Conservation (phyloP, 2,797 vertebrate genomes). For the Esox lucius region DNA sequence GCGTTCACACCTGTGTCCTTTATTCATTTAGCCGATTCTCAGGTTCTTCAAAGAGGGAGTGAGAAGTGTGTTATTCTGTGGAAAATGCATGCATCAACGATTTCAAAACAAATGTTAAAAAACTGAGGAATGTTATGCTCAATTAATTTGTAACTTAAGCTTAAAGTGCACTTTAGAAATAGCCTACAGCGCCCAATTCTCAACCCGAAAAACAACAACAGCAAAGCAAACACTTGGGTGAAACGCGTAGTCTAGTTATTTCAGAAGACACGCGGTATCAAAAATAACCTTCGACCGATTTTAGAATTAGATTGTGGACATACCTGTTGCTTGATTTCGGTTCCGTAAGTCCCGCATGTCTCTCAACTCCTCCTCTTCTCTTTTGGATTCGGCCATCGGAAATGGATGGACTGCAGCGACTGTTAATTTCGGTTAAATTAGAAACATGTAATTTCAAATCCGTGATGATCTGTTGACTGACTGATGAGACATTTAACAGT, state of each 20-base stretch:
- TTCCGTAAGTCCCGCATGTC: slow-evolving; percentile 75
- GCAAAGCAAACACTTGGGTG: background rate
- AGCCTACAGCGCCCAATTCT: too few species aligned
- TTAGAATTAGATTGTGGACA: background rate
- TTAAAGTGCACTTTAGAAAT: too few species aligned
- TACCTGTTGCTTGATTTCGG: slow-evolving; percentile 76
- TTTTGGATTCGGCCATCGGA: slow-evolving; percentile 86
- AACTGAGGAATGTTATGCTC: too few species aligned
- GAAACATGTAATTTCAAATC: background rate
- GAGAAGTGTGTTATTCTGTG: too few species aligned
- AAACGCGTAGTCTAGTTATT: background rate
- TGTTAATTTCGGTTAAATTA: slow-evolving; percentile 16
- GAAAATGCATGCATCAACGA: too few species aligned
- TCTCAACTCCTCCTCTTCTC: slow-evolving; percentile 72
- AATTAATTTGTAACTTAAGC: too few species aligned
- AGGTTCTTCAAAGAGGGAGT: background rate
- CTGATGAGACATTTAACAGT: background rate
- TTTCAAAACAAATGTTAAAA: too few species aligned
- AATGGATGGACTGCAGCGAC: slow-evolving; percentile 5
- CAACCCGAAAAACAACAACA: background rate
- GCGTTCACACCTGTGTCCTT: background rate
- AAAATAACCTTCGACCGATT: background rate
- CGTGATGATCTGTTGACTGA: background rate
- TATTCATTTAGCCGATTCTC: background rate
- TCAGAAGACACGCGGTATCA: background rate